A percentile compares a stretch with the other conserved stretches of the same genome.
Conservation (phyloP, 2,888 invertebrate genomes). For the Stratiomys singularior region DNA sequence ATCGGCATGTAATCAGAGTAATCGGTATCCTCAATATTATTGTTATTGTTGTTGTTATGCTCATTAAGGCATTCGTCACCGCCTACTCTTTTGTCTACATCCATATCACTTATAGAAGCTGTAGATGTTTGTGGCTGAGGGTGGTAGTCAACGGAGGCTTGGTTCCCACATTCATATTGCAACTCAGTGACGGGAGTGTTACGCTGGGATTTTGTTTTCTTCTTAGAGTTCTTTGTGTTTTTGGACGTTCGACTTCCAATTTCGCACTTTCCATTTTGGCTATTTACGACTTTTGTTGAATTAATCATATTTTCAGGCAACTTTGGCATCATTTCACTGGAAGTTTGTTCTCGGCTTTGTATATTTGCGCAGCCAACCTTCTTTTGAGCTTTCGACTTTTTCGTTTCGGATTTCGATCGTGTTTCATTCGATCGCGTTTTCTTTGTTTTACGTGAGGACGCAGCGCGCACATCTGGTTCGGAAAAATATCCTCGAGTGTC, state of each 20-base stretch:
- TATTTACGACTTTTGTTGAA: neutral
- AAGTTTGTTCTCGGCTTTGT: neutral
- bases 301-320: constrained; percentile 38
- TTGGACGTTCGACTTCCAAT: neutral
- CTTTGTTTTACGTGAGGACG: constrained; percentile 48
- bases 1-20: neutral
- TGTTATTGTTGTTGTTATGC: constrained; percentile 7
- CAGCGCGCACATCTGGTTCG: constrained; percentile 61
- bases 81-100: neutral
- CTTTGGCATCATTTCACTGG: constrained; percentile 38
- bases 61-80: neutral
- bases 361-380: neutral
- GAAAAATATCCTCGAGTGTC: constrained; percentile 63
- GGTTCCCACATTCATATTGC: neutral
- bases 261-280: neutral
- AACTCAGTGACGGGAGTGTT: neutral
- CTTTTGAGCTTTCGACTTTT: constrained; percentile 61
- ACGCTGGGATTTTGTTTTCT: constrained; percentile 33
- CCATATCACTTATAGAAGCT: neutral
- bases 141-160: neutral
- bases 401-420: constrained; percentile 67
- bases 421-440: constrained; percentile 53
- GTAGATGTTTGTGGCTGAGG: neutral
- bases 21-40: constrained; percentile 40
- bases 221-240: constrained; percentile 27